Conservation (phyloP, 2,888 invertebrate genomes). For the Linhomoeus sp. region DNA sequence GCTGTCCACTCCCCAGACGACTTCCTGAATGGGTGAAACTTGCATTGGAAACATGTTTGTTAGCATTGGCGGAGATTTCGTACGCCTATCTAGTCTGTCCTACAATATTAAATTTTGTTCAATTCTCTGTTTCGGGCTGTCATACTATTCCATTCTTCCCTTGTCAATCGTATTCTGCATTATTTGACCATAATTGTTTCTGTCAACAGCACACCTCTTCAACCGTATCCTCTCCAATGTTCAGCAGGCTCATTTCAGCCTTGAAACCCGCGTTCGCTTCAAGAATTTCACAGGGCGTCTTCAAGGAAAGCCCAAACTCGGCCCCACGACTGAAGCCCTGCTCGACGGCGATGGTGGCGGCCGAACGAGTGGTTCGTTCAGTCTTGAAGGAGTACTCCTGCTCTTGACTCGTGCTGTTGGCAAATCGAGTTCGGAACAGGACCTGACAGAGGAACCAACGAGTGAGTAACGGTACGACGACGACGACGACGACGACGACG, state of each 20-base stretch:
- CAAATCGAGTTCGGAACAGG: conserved; percentile 13
- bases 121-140: too few species aligned
- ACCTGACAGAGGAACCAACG: neutral
- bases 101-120: too few species aligned
- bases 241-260: conserved; percentile 28
- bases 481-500: neutral
- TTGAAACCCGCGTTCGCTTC: conserved; percentile 31
- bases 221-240: conserved; percentile 24
- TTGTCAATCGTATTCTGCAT: too few species aligned
- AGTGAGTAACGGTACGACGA: too few species aligned
- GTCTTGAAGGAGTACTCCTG: conserved; percentile 29
- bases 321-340: conserved; percentile 18
- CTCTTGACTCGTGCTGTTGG: conserved; percentile 26
- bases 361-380: conserved; percentile 27
- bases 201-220: conserved; percentile 8
- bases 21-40: conserved; percentile 11
- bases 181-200: too few species aligned
- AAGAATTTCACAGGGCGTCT: conserved; percentile 29
- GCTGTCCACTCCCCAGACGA: conserved; percentile 31
- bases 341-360: conserved; percentile 16
- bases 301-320: conserved; percentile 23
- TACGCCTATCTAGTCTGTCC: too few species aligned
- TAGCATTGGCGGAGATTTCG: too few species aligned
- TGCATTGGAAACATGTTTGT: too few species aligned
- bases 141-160: too few species aligned